Base-by-base conservation (phyloP, 2,888 invertebrate species). In the Aelia acuminata region DNA sequence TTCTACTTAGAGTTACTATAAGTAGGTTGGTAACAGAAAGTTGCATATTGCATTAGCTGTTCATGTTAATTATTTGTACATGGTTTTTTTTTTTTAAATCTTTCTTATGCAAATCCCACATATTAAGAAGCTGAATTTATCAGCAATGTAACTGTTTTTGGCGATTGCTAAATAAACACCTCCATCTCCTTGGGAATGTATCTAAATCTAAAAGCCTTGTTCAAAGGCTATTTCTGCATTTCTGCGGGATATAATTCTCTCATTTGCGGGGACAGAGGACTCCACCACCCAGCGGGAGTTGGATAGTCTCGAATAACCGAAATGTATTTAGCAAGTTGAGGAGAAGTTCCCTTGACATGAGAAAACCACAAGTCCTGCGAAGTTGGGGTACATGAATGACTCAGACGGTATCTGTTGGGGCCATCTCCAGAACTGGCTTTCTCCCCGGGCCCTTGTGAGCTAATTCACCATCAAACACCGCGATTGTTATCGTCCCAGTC, bases 381-480 rank as follows among this genome's bases (percentile, higher is more conserved):
- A 80, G 43, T 80, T 80, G 80, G 43, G 43, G 22, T 80, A 80
- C 80, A 80, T n/a, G 80, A 11, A n/a, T 80, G 80, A 80, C 80
- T 80, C 80, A 80, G 80, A 47, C 80, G n/a, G 80, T 80, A 80
- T 80, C 80, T 80, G 80, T 20, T 80, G 18, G 80, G 80, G 80
- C 43, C 80, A 80, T 80, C 80, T 80, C 43, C 5, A 15, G 43
- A 43, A 39, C 43, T 43, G 80, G 80, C 80, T 80, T 80, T 80
- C 80, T 10, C 80, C 43, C n/a, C 43, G 43, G 43, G 15, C 22
- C 80, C n/a, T 80, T 43, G 1, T 43, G 43, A 80, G 80, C 80
- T n/a, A 43, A 43, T 47, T n/a, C 43, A 39, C 43, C 43, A 75
- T 35, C 22, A 35, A 26, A 18, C 5, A 39, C 75, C 39, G 4